phyloP scores from a whole-genome alignment of 2,888 invertebrate species.

The Oegoconia quadripuncta region DNA sequence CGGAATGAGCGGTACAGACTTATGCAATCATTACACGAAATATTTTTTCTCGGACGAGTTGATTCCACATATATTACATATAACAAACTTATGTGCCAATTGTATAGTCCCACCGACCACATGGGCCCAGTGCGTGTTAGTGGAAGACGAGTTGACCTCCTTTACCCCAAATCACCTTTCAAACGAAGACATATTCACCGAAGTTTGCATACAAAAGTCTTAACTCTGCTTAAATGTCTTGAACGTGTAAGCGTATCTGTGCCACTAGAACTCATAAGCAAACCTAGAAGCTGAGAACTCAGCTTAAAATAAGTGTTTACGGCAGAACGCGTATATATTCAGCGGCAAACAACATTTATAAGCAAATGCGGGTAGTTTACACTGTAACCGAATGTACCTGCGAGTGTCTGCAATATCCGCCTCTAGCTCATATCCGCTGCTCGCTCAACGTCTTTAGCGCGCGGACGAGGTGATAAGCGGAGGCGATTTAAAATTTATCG shows the following conservation, averaged over 20 bases:
- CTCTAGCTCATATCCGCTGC: constrained; percentile 64
- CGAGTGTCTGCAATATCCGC: constrained; percentile 66
- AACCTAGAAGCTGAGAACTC: not conserved
- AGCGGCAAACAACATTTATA: constrained; percentile 53
- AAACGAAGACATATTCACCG: too few species aligned
- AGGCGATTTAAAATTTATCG: constrained; percentile 21
- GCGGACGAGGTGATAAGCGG: constrained; percentile 19
- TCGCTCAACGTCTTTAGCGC: constrained; percentile 45
- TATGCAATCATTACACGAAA: too few species aligned
- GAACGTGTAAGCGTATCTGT: not conserved
- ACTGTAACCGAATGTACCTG: constrained; percentile 63
- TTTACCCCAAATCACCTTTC: too few species aligned
- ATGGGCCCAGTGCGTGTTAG: too few species aligned
- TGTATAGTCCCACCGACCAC: too few species aligned
- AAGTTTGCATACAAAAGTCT: too few species aligned
- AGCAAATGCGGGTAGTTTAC: constrained; percentile 65
- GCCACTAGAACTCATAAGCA: not conserved
- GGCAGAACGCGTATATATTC: constrained; percentile 24
- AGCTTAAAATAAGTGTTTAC: constrained; percentile 30
- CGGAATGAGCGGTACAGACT: too few species aligned
- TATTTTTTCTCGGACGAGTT: too few species aligned
- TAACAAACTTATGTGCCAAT: too few species aligned
- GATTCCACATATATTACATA: too few species aligned
- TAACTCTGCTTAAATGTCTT: too few species aligned
- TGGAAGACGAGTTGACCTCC: too few species aligned